Base-by-base conservation (phyloP, 2,113 vertebrate species). In the Marcusenius ussheri region DNA sequence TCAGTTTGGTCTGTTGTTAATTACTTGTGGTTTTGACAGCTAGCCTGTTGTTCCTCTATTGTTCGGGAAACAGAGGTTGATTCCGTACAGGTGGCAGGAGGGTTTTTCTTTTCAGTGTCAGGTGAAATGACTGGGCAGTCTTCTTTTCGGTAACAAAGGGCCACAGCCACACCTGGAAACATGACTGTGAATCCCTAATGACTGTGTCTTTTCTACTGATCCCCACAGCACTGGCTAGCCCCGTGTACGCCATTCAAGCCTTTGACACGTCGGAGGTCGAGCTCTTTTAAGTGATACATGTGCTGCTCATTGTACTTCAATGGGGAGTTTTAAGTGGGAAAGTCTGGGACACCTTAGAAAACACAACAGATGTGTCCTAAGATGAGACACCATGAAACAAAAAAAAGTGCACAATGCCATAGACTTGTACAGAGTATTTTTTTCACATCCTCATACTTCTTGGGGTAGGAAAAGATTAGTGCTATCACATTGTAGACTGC, bases 1-100 rank as follows among this genome's bases (percentile, higher is more conserved):
- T 70, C 24, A 8, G 42, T 47, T 80, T 56, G 45, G 83, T 49
- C 56, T 87, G n/a, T 35, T 56, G 51, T 84, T 84, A 89, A 89
- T 89, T 84, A 62, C 51, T 31, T 58, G 66, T 58, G 74, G 50
- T 87, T 42, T 45, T 87, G 50, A 45, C 35, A 42, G 51, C 77
- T 31, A 46, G 51, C 77, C 50, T 42, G 24, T 80, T 47, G 88
- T 51, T 35, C 50, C 31, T 53, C 24, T 70, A 42, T 77, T 74
- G 66, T 50, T 46, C 5, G 2, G 15, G 11, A 80, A n/a, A 77
- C 15, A 50, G 58, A 49, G 66, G 45, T 56, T 83, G 42, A 53
- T 31, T 53, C 5, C 31, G 7, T 42, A 84, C 24, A 62, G 51
- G 31, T 83, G 47, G 66, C 31, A 53, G 27, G 31, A 11, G 49